These are phyloP conservation scores for Forbesichthys agassizii DNA, from an alignment of 2,113 vertebrate genomes.

Conservation along the genomic window DNA sequence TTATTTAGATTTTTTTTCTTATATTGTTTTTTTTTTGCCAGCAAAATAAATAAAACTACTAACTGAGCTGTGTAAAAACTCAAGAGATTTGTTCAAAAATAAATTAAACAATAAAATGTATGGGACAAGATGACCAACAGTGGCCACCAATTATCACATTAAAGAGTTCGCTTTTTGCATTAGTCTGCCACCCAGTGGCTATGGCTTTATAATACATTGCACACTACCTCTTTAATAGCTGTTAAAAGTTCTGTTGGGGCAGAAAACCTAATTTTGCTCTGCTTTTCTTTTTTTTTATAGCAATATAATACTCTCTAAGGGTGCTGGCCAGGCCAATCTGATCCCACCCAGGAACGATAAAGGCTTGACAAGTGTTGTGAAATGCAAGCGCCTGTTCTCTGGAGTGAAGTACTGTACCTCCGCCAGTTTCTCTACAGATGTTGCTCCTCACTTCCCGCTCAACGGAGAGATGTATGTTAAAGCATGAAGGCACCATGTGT, in stretches of 20 bases:
- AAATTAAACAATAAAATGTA: background rate
- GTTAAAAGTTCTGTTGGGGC: too few relatives aligned
- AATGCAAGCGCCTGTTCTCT: constrained; percentile 78
- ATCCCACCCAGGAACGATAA: constrained; percentile 63
- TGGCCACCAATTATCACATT: too few relatives aligned
- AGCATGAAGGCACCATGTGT: background rate
- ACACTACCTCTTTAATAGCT: too few relatives aligned
- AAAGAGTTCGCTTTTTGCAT: too few relatives aligned
- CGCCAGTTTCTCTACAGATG: constrained; percentile 52
- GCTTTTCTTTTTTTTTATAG: constrained; percentile 59
- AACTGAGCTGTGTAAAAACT: too few relatives aligned
- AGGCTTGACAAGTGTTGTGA: constrained; percentile 47
- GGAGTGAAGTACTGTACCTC: constrained; percentile 81
- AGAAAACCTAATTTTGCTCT: background rate
- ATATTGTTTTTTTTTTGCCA: too few relatives aligned
- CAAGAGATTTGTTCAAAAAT: background rate
- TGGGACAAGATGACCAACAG: too few relatives aligned
- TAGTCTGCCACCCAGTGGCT: too few relatives aligned
- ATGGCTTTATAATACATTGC: too few relatives aligned
- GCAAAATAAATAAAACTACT: too few relatives aligned
- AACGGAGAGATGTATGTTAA: constrained; percentile 79
- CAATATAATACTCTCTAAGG: constrained; percentile 79
- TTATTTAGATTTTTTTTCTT: too few relatives aligned
- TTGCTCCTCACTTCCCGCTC: constrained; percentile 80
- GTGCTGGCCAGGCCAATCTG: constrained; percentile 64